A percentile compares a stretch with the other conserved stretches of the same genome.
Evolutionary conservation across 2,113 vertebrate genomes (phyloP).

Genomic region (Sylvilagus bachmani): DNA sequence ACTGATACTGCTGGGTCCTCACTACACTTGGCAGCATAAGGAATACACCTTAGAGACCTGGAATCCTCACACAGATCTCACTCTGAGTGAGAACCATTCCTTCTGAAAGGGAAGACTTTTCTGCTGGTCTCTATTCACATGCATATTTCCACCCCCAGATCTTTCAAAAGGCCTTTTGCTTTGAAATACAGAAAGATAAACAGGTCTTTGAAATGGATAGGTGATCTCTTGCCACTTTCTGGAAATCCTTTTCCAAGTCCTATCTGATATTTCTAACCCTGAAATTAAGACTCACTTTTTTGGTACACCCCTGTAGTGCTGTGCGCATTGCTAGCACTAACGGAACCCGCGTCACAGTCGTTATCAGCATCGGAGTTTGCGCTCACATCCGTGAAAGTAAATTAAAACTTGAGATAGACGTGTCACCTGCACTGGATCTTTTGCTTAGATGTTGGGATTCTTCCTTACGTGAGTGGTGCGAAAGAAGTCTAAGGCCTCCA

Average conservation of each 20-base stretch:
- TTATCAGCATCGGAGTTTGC: conserved; percentile 52
- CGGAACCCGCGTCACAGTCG: conserved; percentile 32
- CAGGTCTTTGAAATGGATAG: conserved; percentile 85
- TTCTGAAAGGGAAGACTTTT: conserved; percentile 84
- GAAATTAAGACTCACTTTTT: conserved; percentile 64
- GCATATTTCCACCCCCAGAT: conserved; percentile 82
- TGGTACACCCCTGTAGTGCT: conserved; percentile 54
- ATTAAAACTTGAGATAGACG: conserved; percentile 53
- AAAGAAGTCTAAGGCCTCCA: neutral
- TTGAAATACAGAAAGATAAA: conserved; percentile 86
- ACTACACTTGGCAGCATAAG: conserved; percentile 8
- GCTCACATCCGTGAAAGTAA: conserved; percentile 53
- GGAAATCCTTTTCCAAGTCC: conserved; percentile 74
- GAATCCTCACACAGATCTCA: conserved; percentile 54
- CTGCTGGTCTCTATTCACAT: conserved; percentile 82
- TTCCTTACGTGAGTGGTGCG: conserved; percentile 14
- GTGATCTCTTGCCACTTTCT: conserved; percentile 80
- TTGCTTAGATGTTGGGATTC: neutral
- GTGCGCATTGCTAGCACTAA: neutral
- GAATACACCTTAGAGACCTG: conserved; percentile 61
- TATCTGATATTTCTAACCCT: conserved; percentile 84
- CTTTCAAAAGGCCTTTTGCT: conserved; percentile 84
- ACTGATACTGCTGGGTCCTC: neutral
- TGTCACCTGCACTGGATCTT: neutral
- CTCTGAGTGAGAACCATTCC: conserved; percentile 77